Conservation (phyloP, 2,888 invertebrate genomes). For the Drosophila gaucha region DNA sequence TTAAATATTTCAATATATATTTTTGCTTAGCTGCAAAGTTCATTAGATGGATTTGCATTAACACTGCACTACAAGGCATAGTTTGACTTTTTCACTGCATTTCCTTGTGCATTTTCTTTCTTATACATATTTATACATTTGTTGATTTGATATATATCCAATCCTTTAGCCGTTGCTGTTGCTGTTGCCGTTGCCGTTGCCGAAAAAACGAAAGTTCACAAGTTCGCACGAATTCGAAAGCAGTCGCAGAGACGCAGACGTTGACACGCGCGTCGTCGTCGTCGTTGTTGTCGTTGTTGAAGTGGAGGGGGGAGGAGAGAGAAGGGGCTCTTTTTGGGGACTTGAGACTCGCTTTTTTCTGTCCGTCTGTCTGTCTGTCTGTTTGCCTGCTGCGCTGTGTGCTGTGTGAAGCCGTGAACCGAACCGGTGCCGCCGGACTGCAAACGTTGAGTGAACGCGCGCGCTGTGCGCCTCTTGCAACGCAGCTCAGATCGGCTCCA, state of each 20-base stretch:
- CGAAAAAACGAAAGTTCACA: slow-evolving; percentile 75
- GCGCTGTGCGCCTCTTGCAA: slow-evolving; percentile 74
- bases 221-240: slow-evolving; percentile 75
- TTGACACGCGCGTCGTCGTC: slow-evolving; percentile 68
- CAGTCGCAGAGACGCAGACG: slow-evolving; percentile 56
- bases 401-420: slow-evolving; percentile 68
- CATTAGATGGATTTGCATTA: slow-evolving; percentile 5
- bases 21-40: slow-evolving; percentile 7
- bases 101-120: slow-evolving; percentile 13
- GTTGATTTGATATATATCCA: slow-evolving; percentile 20
- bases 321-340: slow-evolving; percentile 25
- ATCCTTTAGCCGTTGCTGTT: slow-evolving; percentile 23
- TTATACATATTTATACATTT: slow-evolving; percentile 21
- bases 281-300: slow-evolving; percentile 5
- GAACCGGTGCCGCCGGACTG: slow-evolving; percentile 84
- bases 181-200: slow-evolving; percentile 14
- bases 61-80: slow-evolving; percentile 32
- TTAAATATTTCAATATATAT: slow-evolving; percentile 25
- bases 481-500: slow-evolving; percentile 65
- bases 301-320: slow-evolving; percentile 14
- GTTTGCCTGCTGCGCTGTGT: slow-evolving; percentile 15
- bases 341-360: slow-evolving; percentile 37
- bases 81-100: slow-evolving; percentile 30
- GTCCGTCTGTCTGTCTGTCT: neutral
- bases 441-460: slow-evolving; percentile 84